Base-by-base conservation (phyloP, 1,140 invertebrate species). In the Drosophila sproati region DNA sequence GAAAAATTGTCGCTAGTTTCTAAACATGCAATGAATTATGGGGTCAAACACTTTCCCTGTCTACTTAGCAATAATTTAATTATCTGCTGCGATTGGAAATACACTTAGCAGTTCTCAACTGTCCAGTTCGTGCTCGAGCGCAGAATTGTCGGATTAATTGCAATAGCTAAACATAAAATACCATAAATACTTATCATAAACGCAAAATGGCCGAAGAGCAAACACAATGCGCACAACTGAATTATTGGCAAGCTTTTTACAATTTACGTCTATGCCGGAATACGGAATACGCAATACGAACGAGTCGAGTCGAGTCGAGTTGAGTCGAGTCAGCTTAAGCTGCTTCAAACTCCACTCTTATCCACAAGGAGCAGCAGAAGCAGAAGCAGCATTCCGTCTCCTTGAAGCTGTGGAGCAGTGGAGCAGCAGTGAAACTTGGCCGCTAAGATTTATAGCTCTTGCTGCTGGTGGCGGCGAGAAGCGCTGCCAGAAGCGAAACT, bases 381-480 rank as follows among this genome's bases (percentile, higher is more conserved):
- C 66, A 43, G 39, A n/a, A n/a, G 10, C 39, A 69, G 28, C 39
- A 51, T 54, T 32, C 31, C 64, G 3, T 28, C 39, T 45, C 37
- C 37, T 41, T 55, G 39, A 31, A 37, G 47, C 64, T 51, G 32
- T 63, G 41, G 64, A 78, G 66, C 66, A 60, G 32, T 54, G 51
- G 51, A 54, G 37, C 54, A 54, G 37, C 37, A 56, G 32, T 43
- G 63, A 66, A 76, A 50, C 51, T 75, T 76, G 28, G 37, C 67
- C 67, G 56, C 61, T 28, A 87, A 87, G 83, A 87, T 87, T 87
- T 87, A 87, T 87, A 80, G 83, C 80, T 67, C 57, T 60, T 62
- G 69, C 66, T 64, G 59, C 31, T 45, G 29, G 3, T 34, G 54
- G 8, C 29, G 59, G 45, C 20, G 6, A n/a, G 12, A 20, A 20